Conservation (phyloP, 2,797 vertebrate genomes). For the Manis pentadactyla region DNA sequence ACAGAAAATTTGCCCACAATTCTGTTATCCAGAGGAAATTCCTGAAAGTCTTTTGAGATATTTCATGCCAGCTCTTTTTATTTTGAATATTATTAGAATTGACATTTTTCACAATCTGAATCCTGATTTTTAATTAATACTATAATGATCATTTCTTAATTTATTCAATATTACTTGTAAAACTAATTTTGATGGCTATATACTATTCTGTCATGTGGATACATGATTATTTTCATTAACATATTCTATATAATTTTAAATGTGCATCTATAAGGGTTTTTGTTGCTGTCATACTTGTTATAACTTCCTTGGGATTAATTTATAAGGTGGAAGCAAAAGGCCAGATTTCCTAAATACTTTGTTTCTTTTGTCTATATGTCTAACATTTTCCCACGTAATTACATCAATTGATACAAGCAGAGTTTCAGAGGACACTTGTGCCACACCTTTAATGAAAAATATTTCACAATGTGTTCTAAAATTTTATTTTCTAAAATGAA, state of each 20-base stretch:
- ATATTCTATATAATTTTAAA: not conserved
- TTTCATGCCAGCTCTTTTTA: not conserved
- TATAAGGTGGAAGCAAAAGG: not conserved
- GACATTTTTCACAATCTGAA: not conserved
- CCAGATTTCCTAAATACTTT: not conserved
- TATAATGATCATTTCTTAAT: not conserved
- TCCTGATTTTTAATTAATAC: not conserved
- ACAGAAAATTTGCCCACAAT: not conserved
- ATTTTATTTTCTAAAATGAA: not conserved
- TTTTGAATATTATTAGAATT: not conserved
- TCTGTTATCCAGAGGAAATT: not conserved
- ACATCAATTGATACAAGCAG: too few species aligned
- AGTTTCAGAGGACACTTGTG: not conserved
- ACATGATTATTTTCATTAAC: not conserved
- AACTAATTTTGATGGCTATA: not conserved
- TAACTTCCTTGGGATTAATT: not conserved
- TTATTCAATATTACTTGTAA: not conserved
- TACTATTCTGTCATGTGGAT: not conserved
- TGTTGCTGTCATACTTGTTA: not conserved
- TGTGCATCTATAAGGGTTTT: too few species aligned
- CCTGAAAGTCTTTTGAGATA: not conserved
- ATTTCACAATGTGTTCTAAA: not conserved
- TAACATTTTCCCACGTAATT: accelerated
- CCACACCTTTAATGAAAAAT: not conserved
- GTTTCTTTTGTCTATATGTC: not conserved